phyloP scores from a whole-genome alignment of 2,888 invertebrate species.

The Eucera pruinosa region DNA sequence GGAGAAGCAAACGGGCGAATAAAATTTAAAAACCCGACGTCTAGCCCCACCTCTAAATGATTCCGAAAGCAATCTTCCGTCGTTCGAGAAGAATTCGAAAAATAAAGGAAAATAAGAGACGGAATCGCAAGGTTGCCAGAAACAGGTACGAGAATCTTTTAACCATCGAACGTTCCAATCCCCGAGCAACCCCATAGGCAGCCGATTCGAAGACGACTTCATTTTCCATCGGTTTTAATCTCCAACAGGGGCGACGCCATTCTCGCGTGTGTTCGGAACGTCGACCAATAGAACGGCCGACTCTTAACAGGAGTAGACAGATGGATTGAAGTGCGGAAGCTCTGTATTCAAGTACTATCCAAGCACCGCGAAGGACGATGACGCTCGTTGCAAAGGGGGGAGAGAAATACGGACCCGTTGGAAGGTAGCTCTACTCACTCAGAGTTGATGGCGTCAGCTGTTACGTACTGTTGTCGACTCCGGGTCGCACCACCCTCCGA shows the following conservation, averaged over 20 bases:
- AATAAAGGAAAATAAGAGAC: background rate
- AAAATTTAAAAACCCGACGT: too few relatives aligned
- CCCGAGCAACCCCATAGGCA: background rate
- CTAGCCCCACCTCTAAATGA: too few relatives aligned
- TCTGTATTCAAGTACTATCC: conserved; percentile 78
- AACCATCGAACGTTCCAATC: background rate
- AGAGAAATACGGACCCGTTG: conserved; percentile 46
- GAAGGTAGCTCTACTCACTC: conserved; percentile 72
- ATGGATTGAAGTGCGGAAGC: conserved; percentile 80
- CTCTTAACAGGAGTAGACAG: conserved; percentile 80
- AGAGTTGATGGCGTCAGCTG: conserved; percentile 83
- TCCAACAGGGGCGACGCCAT: conserved; percentile 5
- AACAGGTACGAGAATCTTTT: background rate
- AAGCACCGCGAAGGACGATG: conserved; percentile 66
- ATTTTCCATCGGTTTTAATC: conserved; percentile 68
- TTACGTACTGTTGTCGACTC: conserved; percentile 79
- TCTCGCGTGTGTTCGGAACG: conserved; percentile 57
- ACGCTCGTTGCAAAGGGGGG: conserved; percentile 50
- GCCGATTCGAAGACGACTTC: conserved; percentile 49
- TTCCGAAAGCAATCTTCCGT: too few relatives aligned
- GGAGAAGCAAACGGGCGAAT: too few relatives aligned
- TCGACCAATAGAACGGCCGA: conserved; percentile 60
- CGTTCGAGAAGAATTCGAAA: too few relatives aligned
- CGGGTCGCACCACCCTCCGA: conserved; percentile 4
- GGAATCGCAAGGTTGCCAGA: conserved; percentile 5